A percentile compares a stretch with the other conserved stretches of the same genome.
Evolutionary conservation across 2,797 vertebrate species (phyloP).

Genomic region (Melanotaenia maccullochi): DNA sequence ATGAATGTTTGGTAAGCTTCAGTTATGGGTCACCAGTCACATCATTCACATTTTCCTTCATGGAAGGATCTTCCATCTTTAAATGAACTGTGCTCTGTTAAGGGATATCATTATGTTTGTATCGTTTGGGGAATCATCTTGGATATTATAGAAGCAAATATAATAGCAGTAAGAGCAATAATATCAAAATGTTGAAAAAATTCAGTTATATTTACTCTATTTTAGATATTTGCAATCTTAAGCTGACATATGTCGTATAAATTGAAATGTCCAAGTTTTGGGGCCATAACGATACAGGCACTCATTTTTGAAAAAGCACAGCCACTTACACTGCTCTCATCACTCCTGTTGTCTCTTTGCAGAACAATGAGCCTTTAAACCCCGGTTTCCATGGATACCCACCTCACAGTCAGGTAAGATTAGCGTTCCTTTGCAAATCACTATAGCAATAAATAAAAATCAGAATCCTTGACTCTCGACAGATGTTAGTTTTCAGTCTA

Average conservation of each 20-base stretch:
- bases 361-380: constrained; percentile 93
- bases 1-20: constrained; percentile 20
- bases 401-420: constrained; percentile 89
- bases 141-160: not conserved
- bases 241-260: not conserved
- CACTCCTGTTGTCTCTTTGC: constrained; percentile 80
- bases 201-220: not conserved
- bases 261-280: constrained; percentile 35
- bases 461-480: constrained; percentile 22
- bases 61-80: not conserved
- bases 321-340: constrained; percentile 59
- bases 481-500: not conserved
- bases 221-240: not conserved
- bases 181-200: not conserved
- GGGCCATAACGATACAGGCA: constrained; percentile 14
- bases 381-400: constrained; percentile 94
- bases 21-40: constrained; percentile 21
- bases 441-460: constrained; percentile 23
- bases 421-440: constrained; percentile 47
- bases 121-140: not conserved
- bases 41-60: not conserved
- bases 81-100: constrained; percentile 13
- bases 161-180: not conserved
- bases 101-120: not conserved
- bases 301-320: constrained; percentile 43